Conservation (phyloP, 2,888 invertebrate genomes). For the Sialis fuliginosa region DNA sequence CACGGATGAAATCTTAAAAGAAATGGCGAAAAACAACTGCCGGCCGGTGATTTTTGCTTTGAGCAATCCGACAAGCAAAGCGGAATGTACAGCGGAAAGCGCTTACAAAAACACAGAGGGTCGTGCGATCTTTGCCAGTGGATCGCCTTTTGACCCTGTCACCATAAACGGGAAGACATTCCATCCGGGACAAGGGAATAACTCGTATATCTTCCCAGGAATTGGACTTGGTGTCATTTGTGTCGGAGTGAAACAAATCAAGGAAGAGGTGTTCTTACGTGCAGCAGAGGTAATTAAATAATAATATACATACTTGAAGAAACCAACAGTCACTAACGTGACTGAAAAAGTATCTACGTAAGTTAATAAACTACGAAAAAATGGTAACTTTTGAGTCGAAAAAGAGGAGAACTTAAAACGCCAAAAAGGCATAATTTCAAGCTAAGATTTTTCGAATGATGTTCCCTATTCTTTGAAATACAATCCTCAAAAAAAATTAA, state of each 20-base stretch:
- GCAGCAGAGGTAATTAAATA: conserved; percentile 55
- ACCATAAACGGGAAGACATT: conserved; percentile 60
- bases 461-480: too few species aligned
- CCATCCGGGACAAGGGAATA: conserved; percentile 94
- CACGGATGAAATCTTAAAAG: conserved; percentile 64
- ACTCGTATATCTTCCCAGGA: conserved; percentile 95
- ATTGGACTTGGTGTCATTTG: conserved; percentile 80
- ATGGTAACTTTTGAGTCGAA: too few species aligned
- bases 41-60: conserved; percentile 92
- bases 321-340: too few species aligned
- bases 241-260: conserved; percentile 75
- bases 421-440: too few species aligned
- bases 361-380: too few species aligned
- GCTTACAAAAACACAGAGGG: conserved; percentile 86
- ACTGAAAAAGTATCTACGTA: too few species aligned
- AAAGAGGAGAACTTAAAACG: too few species aligned
- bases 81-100: conserved; percentile 98
- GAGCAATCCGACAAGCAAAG: conserved; percentile 95
- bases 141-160: conserved; percentile 87
- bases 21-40: conserved; percentile 71
- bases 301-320: too few species aligned
- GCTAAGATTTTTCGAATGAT: background rate
- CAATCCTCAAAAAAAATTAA: too few species aligned
- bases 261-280: conserved; percentile 80
- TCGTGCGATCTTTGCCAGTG: conserved; percentile 83